A percentile compares a stretch with the other conserved stretches of the same genome.
These are phyloP conservation scores for Leptopilina clavipes DNA, from an alignment of 1,140 invertebrate species.

Conservation along the genomic window DNA sequence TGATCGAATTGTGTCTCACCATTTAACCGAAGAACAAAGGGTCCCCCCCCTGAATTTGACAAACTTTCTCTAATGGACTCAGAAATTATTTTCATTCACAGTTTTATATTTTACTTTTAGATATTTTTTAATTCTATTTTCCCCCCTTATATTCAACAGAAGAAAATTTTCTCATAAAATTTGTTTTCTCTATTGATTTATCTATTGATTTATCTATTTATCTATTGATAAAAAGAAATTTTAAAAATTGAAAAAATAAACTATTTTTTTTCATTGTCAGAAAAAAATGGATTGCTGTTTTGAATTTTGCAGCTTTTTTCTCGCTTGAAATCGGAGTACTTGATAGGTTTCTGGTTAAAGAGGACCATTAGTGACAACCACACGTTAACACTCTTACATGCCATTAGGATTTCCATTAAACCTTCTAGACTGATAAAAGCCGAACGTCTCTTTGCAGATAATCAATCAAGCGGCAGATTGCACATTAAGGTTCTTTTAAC, in stretches of 20 bases:
- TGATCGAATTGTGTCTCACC: slow-evolving; percentile 21
- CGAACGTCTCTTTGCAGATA: background rate
- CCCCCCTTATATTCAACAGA: too few species aligned
- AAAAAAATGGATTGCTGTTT: background rate
- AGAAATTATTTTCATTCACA: background rate
- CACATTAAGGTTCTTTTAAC: background rate
- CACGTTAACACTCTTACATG: background rate
- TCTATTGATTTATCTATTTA: too few species aligned
- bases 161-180: too few species aligned
- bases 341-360: slow-evolving; percentile 9
- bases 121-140: background rate
- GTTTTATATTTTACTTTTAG: slow-evolving; percentile 1
- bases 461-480: background rate
- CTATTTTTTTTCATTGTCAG: too few species aligned
- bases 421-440: background rate
- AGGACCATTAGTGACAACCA: slow-evolving; percentile 19
- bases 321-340: background rate
- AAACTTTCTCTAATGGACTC: slow-evolving; percentile 23
- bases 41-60: background rate
- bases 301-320: background rate
- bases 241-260: too few species aligned
- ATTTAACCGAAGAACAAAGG: slow-evolving; percentile 3
- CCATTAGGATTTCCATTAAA: slow-evolving; percentile 14
- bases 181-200: too few species aligned
- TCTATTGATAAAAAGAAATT: too few species aligned